Percentiles rank a stretch among this genome's conserved stretches.
Conservation (phyloP, 2,888 invertebrate genomes). For the Drosophila peninsularis region DNA sequence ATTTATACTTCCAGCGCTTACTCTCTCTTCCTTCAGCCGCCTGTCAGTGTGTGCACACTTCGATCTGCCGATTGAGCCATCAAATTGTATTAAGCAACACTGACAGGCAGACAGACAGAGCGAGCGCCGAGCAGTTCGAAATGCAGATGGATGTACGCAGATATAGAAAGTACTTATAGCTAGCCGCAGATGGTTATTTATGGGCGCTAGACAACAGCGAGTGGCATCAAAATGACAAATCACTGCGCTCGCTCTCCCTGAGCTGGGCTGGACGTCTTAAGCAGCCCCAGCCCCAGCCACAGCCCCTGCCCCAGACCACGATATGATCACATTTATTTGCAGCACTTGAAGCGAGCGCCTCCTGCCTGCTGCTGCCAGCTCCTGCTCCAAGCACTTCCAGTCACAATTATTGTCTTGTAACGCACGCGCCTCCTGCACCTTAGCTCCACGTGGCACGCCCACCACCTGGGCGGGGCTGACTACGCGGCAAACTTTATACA, state of each 20-base stretch:
- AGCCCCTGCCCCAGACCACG: slow-evolving; percentile 6
- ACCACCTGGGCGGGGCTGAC: background rate
- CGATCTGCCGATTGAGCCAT: background rate
- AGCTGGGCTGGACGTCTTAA: slow-evolving; percentile 13
- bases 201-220: slow-evolving; percentile 44
- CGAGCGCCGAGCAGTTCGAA: slow-evolving; percentile 1
- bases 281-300: background rate
- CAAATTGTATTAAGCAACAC: background rate
- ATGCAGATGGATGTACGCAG: slow-evolving; percentile 15
- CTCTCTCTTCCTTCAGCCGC: background rate
- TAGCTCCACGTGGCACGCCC: slow-evolving; percentile 13
- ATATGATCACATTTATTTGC: slow-evolving; percentile 78
- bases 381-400: slow-evolving; percentile 14
- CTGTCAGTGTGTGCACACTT: slow-evolving; percentile 16
- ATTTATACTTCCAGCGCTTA: background rate
- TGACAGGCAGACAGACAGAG: background rate
- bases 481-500: slow-evolving; percentile 59
- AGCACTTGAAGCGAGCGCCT: slow-evolving; percentile 51
- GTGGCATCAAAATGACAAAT: slow-evolving; percentile 69
- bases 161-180: slow-evolving; percentile 21
- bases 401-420: slow-evolving; percentile 74
- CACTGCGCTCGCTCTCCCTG: no score
- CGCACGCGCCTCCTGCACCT: slow-evolving; percentile 48
- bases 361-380: slow-evolving; percentile 1
- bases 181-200: slow-evolving; percentile 67